A percentile compares a stretch with the other conserved stretches of the same genome.
These are phyloP conservation scores for Drosophila orena DNA, from an alignment of 1,140 invertebrate genomes.

Conservation along the genomic window DNA sequence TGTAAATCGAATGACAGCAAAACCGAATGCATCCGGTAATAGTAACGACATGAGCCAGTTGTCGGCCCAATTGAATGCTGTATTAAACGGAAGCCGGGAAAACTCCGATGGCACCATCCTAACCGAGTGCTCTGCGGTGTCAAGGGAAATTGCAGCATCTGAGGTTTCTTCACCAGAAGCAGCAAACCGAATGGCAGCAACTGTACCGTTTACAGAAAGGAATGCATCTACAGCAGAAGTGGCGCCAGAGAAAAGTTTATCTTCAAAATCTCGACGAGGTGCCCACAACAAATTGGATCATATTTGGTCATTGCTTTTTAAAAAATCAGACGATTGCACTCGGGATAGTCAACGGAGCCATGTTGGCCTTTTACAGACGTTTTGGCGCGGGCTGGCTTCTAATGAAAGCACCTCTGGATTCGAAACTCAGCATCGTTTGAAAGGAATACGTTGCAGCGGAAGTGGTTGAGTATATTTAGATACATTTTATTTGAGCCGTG, in stretches of 20 bases:
- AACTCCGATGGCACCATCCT: conserved; percentile 57
- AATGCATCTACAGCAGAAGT: conserved; percentile 12
- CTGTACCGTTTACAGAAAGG: neutral
- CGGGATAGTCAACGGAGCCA: conserved; percentile 78
- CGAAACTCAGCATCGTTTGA: conserved; percentile 70
- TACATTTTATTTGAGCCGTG: neutral
- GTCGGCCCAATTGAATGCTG: conserved; percentile 50
- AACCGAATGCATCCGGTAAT: conserved; percentile 31
- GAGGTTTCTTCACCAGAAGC: neutral
- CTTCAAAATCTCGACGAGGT: neutral
- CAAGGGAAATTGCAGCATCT: conserved; percentile 7
- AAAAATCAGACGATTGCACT: conserved; percentile 38
- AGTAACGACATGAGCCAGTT: conserved; percentile 44
- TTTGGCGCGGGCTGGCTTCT: conserved; percentile 54
- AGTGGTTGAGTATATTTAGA: conserved; percentile 65
- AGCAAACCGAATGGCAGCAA: conserved; percentile 33
- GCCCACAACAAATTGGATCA: conserved; percentile 40
- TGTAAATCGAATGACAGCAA: conserved; percentile 81
- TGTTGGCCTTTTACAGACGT: conserved; percentile 67
- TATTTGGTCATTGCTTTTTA: conserved; percentile 59
- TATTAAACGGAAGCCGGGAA: conserved; percentile 48
- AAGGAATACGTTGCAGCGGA: conserved; percentile 82
- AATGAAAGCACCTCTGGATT: conserved; percentile 44
- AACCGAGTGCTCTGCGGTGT: conserved; percentile 44
- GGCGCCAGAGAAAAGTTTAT: conserved; percentile 11